phyloP scores from a whole-genome alignment of 2,113 vertebrate species.

The Oryzias melastigma region DNA sequence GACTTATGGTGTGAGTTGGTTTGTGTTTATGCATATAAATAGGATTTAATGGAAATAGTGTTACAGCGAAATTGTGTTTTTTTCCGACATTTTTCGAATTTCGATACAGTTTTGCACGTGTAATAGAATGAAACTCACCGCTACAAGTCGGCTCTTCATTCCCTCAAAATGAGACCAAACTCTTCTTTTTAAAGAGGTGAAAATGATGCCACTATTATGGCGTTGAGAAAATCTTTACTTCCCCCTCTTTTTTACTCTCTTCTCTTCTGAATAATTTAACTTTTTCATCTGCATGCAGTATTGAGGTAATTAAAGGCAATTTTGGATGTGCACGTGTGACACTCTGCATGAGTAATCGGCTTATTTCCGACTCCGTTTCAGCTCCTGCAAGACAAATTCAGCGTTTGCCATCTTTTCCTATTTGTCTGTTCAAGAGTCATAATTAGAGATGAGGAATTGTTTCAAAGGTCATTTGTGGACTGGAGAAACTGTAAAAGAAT shows the following conservation, averaged over 20 bases:
- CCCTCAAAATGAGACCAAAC: slow-evolving; percentile 53
- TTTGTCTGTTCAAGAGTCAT: slow-evolving; percentile 1
- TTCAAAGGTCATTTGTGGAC: slow-evolving; percentile 13
- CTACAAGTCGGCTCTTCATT: slow-evolving; percentile 53
- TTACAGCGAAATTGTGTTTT: too few relatives aligned
- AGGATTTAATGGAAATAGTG: too few relatives aligned
- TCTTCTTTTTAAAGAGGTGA: slow-evolving; percentile 31
- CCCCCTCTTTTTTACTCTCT: background rate
- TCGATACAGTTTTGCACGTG: too few relatives aligned
- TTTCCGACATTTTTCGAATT: too few relatives aligned
- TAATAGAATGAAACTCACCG: slow-evolving; percentile 11
- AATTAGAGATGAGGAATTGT: slow-evolving; percentile 11
- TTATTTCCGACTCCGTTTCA: slow-evolving; percentile 45
- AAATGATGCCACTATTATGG: slow-evolving; percentile 35
- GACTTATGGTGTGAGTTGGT: too few relatives aligned
- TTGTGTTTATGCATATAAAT: too few relatives aligned
- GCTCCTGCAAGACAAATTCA: slow-evolving; percentile 39
- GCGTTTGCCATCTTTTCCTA: slow-evolving; percentile 26
- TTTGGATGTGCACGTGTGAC: slow-evolving; percentile 20
- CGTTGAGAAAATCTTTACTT: background rate
- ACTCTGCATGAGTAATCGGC: slow-evolving; percentile 15
- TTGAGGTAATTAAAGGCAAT: slow-evolving; percentile 20
- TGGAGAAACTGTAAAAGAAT: slow-evolving; percentile 8
- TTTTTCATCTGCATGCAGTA: background rate
- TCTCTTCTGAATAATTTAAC: background rate